Conservation (phyloP, 2,797 vertebrate species). For the Tokudaia muenninki region DNA sequence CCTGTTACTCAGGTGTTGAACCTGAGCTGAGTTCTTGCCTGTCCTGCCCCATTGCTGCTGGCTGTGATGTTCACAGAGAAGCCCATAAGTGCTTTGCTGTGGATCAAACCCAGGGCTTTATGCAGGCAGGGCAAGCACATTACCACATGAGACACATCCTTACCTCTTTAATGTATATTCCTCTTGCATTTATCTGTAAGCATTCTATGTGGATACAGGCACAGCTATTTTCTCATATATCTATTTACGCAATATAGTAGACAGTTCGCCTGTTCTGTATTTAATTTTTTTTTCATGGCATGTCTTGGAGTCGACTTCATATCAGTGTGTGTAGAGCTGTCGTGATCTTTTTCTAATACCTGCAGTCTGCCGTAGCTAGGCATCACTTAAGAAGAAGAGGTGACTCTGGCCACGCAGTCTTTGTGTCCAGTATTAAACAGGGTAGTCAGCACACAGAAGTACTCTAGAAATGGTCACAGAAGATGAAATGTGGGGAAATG, state of each 20-base stretch:
- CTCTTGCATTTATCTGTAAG: neutral
- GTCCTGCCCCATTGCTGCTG: neutral
- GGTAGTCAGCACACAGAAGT: neutral
- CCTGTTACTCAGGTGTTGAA: neutral
- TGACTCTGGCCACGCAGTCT: neutral
- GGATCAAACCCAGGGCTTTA: neutral
- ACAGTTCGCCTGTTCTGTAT: neutral
- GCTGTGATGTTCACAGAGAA: neutral
- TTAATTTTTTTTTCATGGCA: neutral
- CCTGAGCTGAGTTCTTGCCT: neutral
- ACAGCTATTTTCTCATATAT: neutral
- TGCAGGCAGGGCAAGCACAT: neutral
- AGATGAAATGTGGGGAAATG: neutral
- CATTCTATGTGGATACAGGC: neutral
- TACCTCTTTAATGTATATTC: neutral
- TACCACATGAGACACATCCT: neutral
- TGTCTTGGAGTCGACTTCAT: neutral
- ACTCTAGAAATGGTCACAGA: neutral
- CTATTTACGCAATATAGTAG: neutral
- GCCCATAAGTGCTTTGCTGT: neutral
- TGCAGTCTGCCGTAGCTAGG: neutral
- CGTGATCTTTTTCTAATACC: neutral
- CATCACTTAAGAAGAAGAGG: neutral
- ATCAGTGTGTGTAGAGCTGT: neutral
- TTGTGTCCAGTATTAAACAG: neutral